Conservation (phyloP, 2,797 vertebrate species). For the Eupleurogrammus muticus region DNA sequence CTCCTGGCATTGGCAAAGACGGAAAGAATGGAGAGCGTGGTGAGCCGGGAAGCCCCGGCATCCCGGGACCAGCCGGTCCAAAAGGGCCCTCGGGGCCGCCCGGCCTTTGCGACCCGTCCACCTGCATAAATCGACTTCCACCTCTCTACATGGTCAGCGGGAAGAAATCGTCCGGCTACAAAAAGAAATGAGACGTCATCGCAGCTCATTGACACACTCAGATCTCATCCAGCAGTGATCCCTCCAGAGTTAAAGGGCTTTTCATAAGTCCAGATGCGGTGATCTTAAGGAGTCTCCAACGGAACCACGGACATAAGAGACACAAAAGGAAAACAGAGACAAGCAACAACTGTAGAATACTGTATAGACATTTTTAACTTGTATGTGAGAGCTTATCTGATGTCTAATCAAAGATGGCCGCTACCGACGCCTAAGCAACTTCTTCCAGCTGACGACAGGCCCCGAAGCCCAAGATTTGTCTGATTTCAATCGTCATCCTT, state of each 20-base stretch:
- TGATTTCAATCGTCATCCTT: constrained; percentile 4
- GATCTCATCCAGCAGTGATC: constrained; percentile 54
- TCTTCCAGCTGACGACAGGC: constrained; percentile 44
- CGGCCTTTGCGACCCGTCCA: constrained; percentile 87
- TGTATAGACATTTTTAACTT: constrained; percentile 72
- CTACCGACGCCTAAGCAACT: constrained; percentile 47
- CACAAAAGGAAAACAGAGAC: constrained; percentile 56
- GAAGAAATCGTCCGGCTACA: constrained; percentile 81
- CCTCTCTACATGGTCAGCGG: constrained; percentile 82
- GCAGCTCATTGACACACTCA: constrained; percentile 46
- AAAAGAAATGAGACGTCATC: constrained; percentile 75
- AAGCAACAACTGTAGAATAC: constrained; percentile 73
- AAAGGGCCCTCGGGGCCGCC: constrained; percentile 78
- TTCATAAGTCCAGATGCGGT: constrained; percentile 29
- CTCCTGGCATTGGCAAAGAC: constrained; percentile 80
- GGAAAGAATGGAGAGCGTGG: constrained; percentile 81
- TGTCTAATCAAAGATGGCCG: constrained; percentile 56
- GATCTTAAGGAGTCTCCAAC: constrained; percentile 57
- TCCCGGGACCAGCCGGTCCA: constrained; percentile 76
- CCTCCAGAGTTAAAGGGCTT: constrained; percentile 32
- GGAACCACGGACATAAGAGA: constrained; percentile 53
- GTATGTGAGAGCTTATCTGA: constrained; percentile 48
- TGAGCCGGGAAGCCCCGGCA: constrained; percentile 77
- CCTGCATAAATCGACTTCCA: constrained; percentile 78
- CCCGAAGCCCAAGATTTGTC: constrained; percentile 29